A percentile compares a stretch with the other conserved stretches of the same genome.
Conservation (phyloP, 2,113 vertebrate genomes). For the Myotis yumanensis region DNA sequence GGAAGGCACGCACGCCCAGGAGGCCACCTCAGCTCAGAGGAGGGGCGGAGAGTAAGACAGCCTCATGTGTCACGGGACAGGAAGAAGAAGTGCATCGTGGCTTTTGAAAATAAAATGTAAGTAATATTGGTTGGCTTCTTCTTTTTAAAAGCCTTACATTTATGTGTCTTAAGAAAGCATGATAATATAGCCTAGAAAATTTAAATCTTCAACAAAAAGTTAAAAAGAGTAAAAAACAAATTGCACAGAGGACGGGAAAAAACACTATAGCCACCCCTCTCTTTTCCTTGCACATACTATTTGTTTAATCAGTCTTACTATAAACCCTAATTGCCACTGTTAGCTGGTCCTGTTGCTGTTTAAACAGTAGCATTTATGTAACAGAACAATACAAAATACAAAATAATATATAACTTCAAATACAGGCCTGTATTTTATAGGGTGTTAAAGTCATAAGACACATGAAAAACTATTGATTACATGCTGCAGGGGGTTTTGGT, state of each 20-base stretch:
- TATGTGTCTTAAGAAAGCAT: background rate
- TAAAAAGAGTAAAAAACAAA: background rate
- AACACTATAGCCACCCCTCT: background rate
- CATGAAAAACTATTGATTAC: background rate
- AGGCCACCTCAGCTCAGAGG: background rate
- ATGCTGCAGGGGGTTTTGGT: background rate
- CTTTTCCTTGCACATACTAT: background rate
- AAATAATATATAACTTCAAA: background rate
- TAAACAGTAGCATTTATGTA: background rate
- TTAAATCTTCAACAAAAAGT: background rate
- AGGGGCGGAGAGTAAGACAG: background rate
- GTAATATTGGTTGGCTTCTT: background rate
- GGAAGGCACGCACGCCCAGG: background rate
- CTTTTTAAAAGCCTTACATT: background rate
- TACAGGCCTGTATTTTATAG: background rate
- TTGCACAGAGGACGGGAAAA: background rate
- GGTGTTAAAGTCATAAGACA: background rate
- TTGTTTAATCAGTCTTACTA: background rate
- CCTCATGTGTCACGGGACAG: no score
- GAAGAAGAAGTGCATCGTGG: background rate
- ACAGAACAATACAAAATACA: background rate
- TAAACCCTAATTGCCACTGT: background rate
- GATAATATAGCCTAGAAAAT: background rate
- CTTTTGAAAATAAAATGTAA: background rate
- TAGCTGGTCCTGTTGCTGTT: background rate